phyloP scores from a whole-genome alignment of 2,113 vertebrate genomes.

The Vimba vimba region DNA sequence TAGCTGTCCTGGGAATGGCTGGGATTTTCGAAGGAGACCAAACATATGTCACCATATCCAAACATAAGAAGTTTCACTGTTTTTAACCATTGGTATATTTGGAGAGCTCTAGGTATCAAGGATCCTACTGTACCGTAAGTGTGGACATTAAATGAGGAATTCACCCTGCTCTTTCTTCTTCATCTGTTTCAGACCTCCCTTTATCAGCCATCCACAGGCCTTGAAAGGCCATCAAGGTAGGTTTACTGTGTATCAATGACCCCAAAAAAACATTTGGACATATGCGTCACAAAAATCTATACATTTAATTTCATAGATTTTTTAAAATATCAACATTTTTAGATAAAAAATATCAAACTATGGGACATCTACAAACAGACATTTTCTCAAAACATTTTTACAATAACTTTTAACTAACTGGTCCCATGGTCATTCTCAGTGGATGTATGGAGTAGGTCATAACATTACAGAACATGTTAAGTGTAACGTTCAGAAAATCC shows the following conservation, averaged over 20 bases:
- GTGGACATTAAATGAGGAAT: conserved; percentile 5
- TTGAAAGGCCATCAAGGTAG: conserved; percentile 60
- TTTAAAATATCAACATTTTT: not conserved
- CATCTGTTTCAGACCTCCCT: conserved; percentile 56
- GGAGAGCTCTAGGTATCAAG: not conserved
- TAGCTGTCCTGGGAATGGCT: not conserved
- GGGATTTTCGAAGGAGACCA: not conserved
- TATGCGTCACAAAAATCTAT: not conserved
- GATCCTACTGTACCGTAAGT: not conserved
- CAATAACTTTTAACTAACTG: not conserved
- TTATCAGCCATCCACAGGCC: conserved; percentile 49
- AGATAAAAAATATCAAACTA: not conserved
- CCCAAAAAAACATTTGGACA: no score
- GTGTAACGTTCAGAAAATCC: not conserved
- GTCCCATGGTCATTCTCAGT: not conserved
- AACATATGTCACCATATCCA: not conserved
- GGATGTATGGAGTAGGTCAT: not conserved
- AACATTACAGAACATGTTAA: not conserved
- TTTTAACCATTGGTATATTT: not conserved
- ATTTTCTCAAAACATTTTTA: not conserved
- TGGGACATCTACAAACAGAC: not conserved
- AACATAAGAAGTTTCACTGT: not conserved
- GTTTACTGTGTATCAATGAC: not conserved
- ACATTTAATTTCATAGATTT: not conserved
- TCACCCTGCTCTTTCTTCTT: conserved; percentile 37